phyloP scores from a whole-genome alignment of 2,888 invertebrate genomes.

The Kryphioiulus occultus region DNA sequence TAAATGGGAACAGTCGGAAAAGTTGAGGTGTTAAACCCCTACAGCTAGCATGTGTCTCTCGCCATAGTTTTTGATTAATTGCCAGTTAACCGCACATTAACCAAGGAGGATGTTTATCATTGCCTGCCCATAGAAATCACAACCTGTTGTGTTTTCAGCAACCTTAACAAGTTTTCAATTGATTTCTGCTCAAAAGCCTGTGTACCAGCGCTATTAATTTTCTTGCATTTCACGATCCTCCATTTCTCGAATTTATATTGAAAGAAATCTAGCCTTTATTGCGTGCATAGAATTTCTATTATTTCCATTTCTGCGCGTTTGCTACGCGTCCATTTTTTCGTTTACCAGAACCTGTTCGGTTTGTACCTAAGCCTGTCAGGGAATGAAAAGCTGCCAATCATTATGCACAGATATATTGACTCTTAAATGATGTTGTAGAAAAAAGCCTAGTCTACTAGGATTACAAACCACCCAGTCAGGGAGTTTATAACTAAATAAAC shows the following conservation, averaged over 20 bases:
- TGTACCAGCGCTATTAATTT: background rate
- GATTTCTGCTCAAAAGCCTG: background rate
- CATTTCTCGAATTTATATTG: background rate
- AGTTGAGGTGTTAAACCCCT: too few relatives aligned
- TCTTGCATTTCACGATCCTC: background rate
- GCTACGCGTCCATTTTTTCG: background rate
- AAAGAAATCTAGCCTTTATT: background rate
- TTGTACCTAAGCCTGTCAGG: background rate
- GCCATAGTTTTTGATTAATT: conserved; percentile 19
- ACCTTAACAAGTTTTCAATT: background rate
- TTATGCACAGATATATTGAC: conserved; percentile 18
- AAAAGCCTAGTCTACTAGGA: background rate
- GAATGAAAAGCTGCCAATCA: conserved; percentile 21
- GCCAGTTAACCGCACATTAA: background rate
- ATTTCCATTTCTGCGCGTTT: background rate
- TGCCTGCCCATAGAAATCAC: background rate
- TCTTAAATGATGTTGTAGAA: background rate
- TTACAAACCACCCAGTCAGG: background rate
- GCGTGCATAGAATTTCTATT: background rate
- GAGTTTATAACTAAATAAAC: conserved; percentile 20
- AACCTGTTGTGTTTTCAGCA: background rate
- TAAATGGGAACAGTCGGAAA: too few relatives aligned
- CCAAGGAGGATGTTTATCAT: background rate
- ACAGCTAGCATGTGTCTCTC: background rate
- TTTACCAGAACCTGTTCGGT: background rate